A percentile compares a stretch with the other conserved stretches of the same genome.
phyloP scores from a whole-genome alignment of 2,113 vertebrate genomes.

The Solea solea region DNA sequence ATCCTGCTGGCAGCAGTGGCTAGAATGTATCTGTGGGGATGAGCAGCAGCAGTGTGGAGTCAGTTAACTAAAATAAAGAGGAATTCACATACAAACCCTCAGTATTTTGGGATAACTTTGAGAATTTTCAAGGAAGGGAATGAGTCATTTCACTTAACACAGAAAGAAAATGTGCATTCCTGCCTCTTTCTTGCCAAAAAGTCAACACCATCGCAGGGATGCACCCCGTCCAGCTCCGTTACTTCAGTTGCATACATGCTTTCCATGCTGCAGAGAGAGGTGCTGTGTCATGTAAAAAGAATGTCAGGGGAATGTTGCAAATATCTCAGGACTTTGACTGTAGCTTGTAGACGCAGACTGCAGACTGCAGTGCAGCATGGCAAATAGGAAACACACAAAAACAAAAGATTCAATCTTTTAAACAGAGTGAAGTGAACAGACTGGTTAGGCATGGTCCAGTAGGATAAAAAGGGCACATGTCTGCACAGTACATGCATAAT shows the following conservation, averaged over 20 bases:
- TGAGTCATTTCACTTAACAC: too few relatives aligned
- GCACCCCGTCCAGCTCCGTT: neutral
- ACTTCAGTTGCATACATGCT: neutral
- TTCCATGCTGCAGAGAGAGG: slow-evolving; percentile 5
- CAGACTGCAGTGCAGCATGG: slow-evolving; percentile 19
- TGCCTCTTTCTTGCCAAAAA: neutral
- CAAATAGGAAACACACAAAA: neutral
- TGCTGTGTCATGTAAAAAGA: slow-evolving; percentile 25
- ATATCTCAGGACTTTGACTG: slow-evolving; percentile 1
- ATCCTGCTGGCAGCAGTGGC: slow-evolving; percentile 21
- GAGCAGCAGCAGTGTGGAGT: neutral
- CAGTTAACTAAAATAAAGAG: neutral
- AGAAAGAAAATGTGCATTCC: neutral
- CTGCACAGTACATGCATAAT: neutral
- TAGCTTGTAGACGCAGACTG: slow-evolving; percentile 1
- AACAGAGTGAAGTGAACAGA: neutral
- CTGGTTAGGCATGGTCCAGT: neutral
- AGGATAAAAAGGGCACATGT: neutral
- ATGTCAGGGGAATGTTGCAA: slow-evolving; percentile 3
- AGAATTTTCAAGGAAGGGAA: too few relatives aligned
- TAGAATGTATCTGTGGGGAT: slow-evolving; percentile 6
- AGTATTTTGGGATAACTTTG: too few relatives aligned
- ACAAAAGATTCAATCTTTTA: neutral
- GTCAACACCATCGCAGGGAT: neutral
- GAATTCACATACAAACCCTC: too few relatives aligned